A percentile compares a stretch with the other conserved stretches of the same genome.
phyloP scores from a whole-genome alignment of 2,888 invertebrate species.

The Stictocephala bisonia region DNA sequence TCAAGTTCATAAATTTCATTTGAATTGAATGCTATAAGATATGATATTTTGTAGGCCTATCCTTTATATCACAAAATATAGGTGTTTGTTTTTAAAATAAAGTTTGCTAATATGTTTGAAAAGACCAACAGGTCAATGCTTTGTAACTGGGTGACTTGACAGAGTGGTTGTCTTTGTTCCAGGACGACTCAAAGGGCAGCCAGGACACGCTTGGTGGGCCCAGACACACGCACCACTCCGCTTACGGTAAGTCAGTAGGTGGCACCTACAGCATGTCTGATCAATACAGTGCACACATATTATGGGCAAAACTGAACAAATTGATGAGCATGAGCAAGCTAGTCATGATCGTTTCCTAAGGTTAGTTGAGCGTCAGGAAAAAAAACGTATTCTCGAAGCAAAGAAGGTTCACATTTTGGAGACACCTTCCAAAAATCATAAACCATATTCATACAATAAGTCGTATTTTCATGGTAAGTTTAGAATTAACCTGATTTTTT shows the following conservation, averaged over 20 bases:
- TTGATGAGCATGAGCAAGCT: neutral
- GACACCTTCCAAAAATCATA: neutral
- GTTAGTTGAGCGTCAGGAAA: conserved; percentile 26
- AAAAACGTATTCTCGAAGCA: conserved; percentile 3
- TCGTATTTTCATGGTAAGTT: conserved; percentile 12
- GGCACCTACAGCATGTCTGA: too few relatives aligned
- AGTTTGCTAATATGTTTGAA: too few relatives aligned
- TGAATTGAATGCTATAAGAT: too few relatives aligned
- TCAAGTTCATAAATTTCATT: too few relatives aligned
- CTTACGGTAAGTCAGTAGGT: conserved; percentile 18
- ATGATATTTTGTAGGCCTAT: too few relatives aligned
- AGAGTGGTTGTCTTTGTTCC: conserved; percentile 53
- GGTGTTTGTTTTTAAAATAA: too few relatives aligned
- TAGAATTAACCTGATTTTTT: too few relatives aligned
- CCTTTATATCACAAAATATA: too few relatives aligned
- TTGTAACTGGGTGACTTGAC: too few relatives aligned
- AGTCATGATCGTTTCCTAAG: conserved; percentile 12
- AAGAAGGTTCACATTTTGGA: neutral
- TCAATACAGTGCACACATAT: too few relatives aligned
- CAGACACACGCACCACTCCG: conserved; percentile 63
- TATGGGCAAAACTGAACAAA: neutral
- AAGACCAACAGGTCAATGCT: too few relatives aligned
- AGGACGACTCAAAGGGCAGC: conserved; percentile 61
- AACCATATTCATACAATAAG: conserved; percentile 14
- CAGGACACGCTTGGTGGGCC: conserved; percentile 59